These are phyloP conservation scores for Lytechinus pictus DNA, from an alignment of 35 echinoderm and acorn worm species.

Conservation along the genomic window DNA sequence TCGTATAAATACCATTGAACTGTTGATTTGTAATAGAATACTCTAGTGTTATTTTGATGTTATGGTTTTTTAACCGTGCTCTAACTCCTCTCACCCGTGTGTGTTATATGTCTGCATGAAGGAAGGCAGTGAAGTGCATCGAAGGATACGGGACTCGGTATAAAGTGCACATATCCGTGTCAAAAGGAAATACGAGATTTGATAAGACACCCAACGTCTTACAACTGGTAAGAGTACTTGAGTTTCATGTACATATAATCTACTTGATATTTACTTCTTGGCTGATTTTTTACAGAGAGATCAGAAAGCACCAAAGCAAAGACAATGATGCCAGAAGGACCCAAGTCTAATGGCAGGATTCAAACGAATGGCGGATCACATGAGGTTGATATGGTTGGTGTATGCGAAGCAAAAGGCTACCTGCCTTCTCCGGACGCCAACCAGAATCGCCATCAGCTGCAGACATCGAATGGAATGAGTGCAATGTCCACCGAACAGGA, in stretches of 20 bases:
- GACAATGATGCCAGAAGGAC: neutral
- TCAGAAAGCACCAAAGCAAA: neutral
- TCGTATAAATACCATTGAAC: neutral
- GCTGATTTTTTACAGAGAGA: constrained; percentile 31
- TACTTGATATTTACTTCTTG: neutral
- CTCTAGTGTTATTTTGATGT: neutral
- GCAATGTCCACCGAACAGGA: neutral
- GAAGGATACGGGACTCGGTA: neutral
- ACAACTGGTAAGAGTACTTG: neutral
- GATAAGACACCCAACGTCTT: neutral
- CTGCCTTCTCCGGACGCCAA: neutral
- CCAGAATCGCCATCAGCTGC: neutral
- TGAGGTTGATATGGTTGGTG: neutral
- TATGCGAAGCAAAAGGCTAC: neutral
- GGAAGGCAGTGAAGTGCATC: neutral
- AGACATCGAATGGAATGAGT: neutral
- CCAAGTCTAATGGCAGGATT: neutral
- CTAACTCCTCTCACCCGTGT: neutral
- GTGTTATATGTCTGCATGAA: neutral
- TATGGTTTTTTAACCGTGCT: neutral
- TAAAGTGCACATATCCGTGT: neutral
- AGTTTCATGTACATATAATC: neutral
- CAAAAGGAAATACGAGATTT: neutral
- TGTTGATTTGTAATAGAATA: neutral
- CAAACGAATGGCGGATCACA: neutral